These are phyloP conservation scores for Dendrolimus pini DNA, from an alignment of 2,888 invertebrate species.

Conservation along the genomic window DNA sequence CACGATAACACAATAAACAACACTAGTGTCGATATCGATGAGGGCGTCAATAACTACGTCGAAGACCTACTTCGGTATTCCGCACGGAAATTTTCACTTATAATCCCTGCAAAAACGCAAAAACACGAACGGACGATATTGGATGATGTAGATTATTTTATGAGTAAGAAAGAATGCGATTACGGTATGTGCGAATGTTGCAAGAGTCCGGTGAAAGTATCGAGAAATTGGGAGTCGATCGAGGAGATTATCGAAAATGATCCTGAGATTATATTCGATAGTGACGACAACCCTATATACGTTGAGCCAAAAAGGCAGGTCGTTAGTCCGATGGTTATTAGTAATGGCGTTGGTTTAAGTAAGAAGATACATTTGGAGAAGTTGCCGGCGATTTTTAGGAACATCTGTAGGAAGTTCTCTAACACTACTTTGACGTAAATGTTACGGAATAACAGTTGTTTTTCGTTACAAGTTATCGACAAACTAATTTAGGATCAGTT, in stretches of 20 bases:
- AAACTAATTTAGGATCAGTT: too few relatives aligned
- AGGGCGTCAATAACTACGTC: constrained; percentile 34
- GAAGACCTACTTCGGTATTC: constrained; percentile 55
- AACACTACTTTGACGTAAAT: constrained; percentile 28
- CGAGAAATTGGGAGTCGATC: constrained; percentile 57
- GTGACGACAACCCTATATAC: constrained; percentile 54
- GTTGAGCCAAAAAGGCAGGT: constrained; percentile 36
- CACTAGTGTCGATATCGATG: constrained; percentile 28
- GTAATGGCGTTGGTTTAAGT: constrained; percentile 24
- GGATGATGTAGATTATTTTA: constrained; percentile 57
- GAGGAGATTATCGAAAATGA: constrained; percentile 69
- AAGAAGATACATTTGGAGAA: constrained; percentile 37
- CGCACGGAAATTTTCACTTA: constrained; percentile 54
- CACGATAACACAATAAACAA: constrained; percentile 22
- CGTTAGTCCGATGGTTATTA: constrained; percentile 13
- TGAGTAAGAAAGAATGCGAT: constrained; percentile 62
- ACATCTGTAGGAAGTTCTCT: constrained; percentile 41
- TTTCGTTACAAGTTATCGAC: too few relatives aligned
- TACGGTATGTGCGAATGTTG: constrained; percentile 63
- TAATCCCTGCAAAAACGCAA: constrained; percentile 32
- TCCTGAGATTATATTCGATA: constrained; percentile 67
- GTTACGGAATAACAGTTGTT: too few relatives aligned
- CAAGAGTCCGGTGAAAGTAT: constrained; percentile 34
- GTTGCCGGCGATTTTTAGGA: constrained; percentile 41
- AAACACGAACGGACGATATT: constrained; percentile 50